Evolutionary conservation across 2,113 vertebrate genomes (phyloP), one percentile per base, ranked within the genome.

Genomic region (Crotalus helleri): DNA sequence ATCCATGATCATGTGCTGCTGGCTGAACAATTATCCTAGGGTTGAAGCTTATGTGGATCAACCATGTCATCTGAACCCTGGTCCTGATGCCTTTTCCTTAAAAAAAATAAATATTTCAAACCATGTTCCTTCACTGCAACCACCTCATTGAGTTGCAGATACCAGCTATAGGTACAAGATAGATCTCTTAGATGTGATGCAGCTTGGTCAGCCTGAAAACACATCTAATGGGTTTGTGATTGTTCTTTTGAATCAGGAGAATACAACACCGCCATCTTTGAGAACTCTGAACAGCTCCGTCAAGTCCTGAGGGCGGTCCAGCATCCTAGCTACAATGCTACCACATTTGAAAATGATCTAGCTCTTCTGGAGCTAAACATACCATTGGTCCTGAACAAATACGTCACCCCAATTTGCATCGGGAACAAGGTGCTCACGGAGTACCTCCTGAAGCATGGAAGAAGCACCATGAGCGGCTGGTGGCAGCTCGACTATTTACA

Each of bases 401-500:
- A 96, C 0, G 98, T 98, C 1, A 98, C 98, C 0, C 98, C 99
- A 49, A 97, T 99, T 95, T 99, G 99, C 96, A 49, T 99, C 0
- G 99, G 98, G 15, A 98, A 97, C 96, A 97, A 26, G 87, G 95
- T 95, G 2, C 99, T 99, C 96, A 98, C 97, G 0, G 98, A 98
- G 44, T 61, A 95, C 0, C 97, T 99, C 57, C 95, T 99, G 51
- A 97, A 95, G 92, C 95, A 97, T 0, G 97, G 98, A 54, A 93
- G 54, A 0, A 98, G 98, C 8, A 98, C 96, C 0, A 98, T 99
- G 94, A 99, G 99, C 1, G 99, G 99, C 94, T 99, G 99, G 99
- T 99, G 99, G 33, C 96, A 94, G 26, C 92, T 95, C 0, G 96
- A 96, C 21, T 97, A 95, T 93, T 95, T 95, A 0, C 98, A 99